Evolutionary conservation across 2,797 vertebrate genomes (phyloP), one percentile per base, ranked within the genome.

Genomic region (Labroides dimidiatus): DNA sequence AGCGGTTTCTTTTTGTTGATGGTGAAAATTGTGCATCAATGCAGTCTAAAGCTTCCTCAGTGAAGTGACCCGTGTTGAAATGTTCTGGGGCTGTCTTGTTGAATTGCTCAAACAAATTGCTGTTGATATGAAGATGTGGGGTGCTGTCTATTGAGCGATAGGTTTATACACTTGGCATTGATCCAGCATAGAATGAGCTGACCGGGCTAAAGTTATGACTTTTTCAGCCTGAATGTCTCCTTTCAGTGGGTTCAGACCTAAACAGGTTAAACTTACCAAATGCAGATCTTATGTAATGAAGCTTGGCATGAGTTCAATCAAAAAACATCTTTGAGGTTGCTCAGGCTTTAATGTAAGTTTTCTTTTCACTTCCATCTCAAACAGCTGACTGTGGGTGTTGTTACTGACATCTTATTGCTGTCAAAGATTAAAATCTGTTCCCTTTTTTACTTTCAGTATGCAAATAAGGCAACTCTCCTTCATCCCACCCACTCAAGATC

Each of bases 41-140:
- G 84, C 78, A 8, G 80, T 81, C 87, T 73, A 78, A 86, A 84
- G 80, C 84, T 81, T 80, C 82, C 79, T 77, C 71, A 76, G 87
- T 87, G 78, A 88, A 86, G 75, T 91, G 89, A 91, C 90, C 90
- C 83, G 43, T 85, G 89, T 88, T 85, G 44, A 79, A 89, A 81
- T 90, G 86, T 88, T 85, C 85, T 84, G 20, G 78, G 77, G 78
- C 75, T 62, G 16, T 82, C 74, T 59, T 49, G 78, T 57, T 87
- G 84, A 88, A 82, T 78, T 56, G 78, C 85, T 82, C 87, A 80
- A 84, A 85, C 87, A 87, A 89, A 90, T 87, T 84, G 82, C 85
- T 85, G 85, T 88, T 89, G 80, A 85, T 89, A 87, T 87, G 85
- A 90, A 87, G 84, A 87, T 81, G 82, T 84, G 77, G 78, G 84